A percentile compares a stretch with the other conserved stretches of the same genome.
phyloP scores from a whole-genome alignment of 1,140 invertebrate species.

The Olivierus martensii region DNA sequence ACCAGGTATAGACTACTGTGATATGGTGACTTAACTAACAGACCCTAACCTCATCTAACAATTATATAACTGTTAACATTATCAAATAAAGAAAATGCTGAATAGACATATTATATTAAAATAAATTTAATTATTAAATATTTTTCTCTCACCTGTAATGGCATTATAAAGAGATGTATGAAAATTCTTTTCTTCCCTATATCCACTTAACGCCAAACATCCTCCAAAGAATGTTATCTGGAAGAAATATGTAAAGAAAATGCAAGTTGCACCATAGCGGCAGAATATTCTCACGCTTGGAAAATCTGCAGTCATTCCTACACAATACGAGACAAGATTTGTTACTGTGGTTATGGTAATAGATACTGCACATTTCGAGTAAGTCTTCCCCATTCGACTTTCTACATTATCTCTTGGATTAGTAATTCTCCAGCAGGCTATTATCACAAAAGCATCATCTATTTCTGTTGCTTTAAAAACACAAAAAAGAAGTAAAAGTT shows the following conservation, averaged over 20 bases:
- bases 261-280: conserved; percentile 83
- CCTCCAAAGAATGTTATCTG: conserved; percentile 88
- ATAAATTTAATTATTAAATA: too few relatives aligned
- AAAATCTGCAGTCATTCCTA: conserved; percentile 86
- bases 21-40: too few relatives aligned
- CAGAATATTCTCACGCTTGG: conserved; percentile 91
- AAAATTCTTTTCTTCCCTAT: conserved; percentile 64
- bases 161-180: conserved; percentile 39
- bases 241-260: conserved; percentile 83
- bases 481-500: too few relatives aligned
- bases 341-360: conserved; percentile 97
- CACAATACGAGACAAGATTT: conserved; percentile 89
- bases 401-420: conserved; percentile 60
- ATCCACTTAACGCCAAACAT: conserved; percentile 75
- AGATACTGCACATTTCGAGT: conserved; percentile 90
- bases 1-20: too few relatives aligned
- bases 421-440: conserved; percentile 80
- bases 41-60: too few relatives aligned
- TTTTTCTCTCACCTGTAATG: too few relatives aligned
- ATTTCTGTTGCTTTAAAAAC: conserved; percentile 69
- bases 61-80: too few relatives aligned
- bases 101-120: too few relatives aligned
- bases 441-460: conserved; percentile 91
- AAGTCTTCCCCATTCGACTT: conserved; percentile 67
- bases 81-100: too few relatives aligned